Evolutionary conservation across 2,113 vertebrate species (phyloP), one percentile per base, ranked within the genome.

Genomic region (Mesitornis unicolor): DNA sequence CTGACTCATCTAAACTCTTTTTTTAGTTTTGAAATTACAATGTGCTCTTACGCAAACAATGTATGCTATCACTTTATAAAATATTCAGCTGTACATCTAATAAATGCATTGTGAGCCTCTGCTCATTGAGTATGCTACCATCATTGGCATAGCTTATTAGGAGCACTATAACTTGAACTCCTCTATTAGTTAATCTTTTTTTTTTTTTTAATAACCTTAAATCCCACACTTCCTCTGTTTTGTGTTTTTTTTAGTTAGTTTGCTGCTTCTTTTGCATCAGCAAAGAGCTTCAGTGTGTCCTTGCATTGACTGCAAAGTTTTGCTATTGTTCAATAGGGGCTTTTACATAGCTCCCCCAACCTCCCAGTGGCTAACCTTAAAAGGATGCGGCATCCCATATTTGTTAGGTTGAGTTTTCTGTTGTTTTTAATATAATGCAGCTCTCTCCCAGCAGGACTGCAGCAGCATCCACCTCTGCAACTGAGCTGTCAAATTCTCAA

Each of bases 261-360:
- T 83, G 19, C 22, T 82, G 1, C 13, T 61, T 71, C 28, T 80
- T 77, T 81, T 43, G 1, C n/a, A 11, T 31, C 45, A 13, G 14
- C 28, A 59, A 88, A 54, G 8, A 56, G 6, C 12, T 7, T 78
- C 35, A 29, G 1, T 35, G 3, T 77, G 87, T 59, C 29, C 54
- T 64, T 7, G 3, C 13, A 16, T 35, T 0, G 0, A 16, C 25
- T 64, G 28, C 2, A 2, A 70, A 67, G 6, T 80, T 73, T 69
- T 43, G 24, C 35, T 43, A 9, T 40, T 45, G 35, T 13, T 73
- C 24, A 36, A 9, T 43, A 31, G 36, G 33, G 28, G n/a, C 24
- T 79, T 87, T 84, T 50, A 42, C 0, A 0, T 31, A 40, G 19
- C 13, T 45, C 6, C 8, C 3, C 4, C 10, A 86, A 2, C 10